Percentiles rank a stretch among this genome's conserved stretches.
Evolutionary conservation across 2,888 invertebrate species (phyloP).

Genomic region (Coelopa pilipes): DNA sequence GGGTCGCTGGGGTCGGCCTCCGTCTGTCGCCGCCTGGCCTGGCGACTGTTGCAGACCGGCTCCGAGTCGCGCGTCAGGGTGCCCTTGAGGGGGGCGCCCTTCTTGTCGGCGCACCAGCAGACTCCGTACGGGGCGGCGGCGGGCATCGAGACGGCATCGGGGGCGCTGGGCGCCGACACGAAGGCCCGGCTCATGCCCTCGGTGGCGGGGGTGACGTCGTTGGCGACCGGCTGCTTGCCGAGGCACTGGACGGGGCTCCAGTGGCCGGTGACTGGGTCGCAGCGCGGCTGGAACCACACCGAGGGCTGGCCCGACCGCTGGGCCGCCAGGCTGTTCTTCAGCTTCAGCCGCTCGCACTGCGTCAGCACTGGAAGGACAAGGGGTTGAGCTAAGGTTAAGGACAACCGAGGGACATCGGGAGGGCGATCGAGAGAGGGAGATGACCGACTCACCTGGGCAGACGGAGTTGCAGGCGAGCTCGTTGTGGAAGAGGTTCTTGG

Average conservation of each 20-base stretch:
- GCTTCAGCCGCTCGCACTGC: slow-evolving; percentile 81
- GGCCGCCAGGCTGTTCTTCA: slow-evolving; percentile 80
- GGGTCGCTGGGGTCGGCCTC: slow-evolving; percentile 65
- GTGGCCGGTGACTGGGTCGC: slow-evolving; percentile 76
- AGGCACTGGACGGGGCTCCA: slow-evolving; percentile 88
- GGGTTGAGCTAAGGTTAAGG: no score
- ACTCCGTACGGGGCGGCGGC: slow-evolving; percentile 71
- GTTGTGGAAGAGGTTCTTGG: slow-evolving; percentile 86
- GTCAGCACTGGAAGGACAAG: slow-evolving; percentile 72
- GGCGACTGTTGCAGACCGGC: slow-evolving; percentile 83
- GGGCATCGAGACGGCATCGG: slow-evolving; percentile 31
- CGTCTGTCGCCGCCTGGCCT: slow-evolving; percentile 73
- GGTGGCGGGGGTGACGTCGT: no score
- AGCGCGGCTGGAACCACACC: slow-evolving; percentile 77
- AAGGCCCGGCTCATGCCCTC: neutral
- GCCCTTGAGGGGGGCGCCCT: slow-evolving; percentile 84
- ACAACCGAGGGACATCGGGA: no score
- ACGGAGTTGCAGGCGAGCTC: slow-evolving; percentile 82
- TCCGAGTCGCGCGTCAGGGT: slow-evolving; percentile 80
- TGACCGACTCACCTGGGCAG: slow-evolving; percentile 75
- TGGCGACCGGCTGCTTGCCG: slow-evolving; percentile 64
- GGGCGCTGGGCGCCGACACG: slow-evolving; percentile 42
- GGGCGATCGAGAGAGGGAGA: no score
- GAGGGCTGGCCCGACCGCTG: slow-evolving; percentile 71
- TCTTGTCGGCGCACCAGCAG: slow-evolving; percentile 88